Base-by-base conservation (phyloP, 2,113 vertebrate species). In the Pygoscelis adeliae region DNA sequence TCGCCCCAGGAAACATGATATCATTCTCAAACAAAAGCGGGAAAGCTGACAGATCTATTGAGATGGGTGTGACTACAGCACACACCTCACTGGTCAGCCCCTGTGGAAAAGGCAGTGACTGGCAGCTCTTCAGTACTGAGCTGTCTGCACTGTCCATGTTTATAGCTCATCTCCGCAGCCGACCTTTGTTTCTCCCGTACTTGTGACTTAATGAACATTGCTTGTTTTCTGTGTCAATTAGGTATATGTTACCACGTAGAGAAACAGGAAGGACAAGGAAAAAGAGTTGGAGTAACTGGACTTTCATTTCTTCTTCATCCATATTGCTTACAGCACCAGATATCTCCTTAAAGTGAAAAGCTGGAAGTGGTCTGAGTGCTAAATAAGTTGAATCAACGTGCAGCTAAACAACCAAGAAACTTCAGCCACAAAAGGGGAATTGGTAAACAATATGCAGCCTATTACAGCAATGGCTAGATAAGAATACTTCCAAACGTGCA, bases 1-100 rank as follows among this genome's bases (percentile, higher is more conserved):
- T 98, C 25, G 93, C 98, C 97, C 97, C 98, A 98, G 98, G 98
- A 99, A 99, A 95, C 97, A 98, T 98, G 98, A 99, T 98, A 98
- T 99, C 98, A 98, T 98, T 83, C 96, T 93, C 92, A 95, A 98
- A 99, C 98, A 98, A 98, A 98, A 98, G 98, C 97, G 98, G 98
- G 98, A 98, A 99, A 98, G 98, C 98, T 98, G 98, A 98, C 98
- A 98, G 98, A 98, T 98, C 97, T 98, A 90, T 95, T 56, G 97
- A 97, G 98, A 98, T 97, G 98, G 98, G 98, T 98, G 98, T 98
- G 98, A 95, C 98, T 77, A 16, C 67, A 67, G 94, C 92, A 97
- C 96, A 98, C 97, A 97, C 97, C 98, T 98, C 96, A 22, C 88
- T 89, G 92, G 71, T 77, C 95, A 79, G 96, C 46, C 93, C 77